Conservation (phyloP, 2,113 vertebrate species). For the Aldabrachelys gigantea region DNA sequence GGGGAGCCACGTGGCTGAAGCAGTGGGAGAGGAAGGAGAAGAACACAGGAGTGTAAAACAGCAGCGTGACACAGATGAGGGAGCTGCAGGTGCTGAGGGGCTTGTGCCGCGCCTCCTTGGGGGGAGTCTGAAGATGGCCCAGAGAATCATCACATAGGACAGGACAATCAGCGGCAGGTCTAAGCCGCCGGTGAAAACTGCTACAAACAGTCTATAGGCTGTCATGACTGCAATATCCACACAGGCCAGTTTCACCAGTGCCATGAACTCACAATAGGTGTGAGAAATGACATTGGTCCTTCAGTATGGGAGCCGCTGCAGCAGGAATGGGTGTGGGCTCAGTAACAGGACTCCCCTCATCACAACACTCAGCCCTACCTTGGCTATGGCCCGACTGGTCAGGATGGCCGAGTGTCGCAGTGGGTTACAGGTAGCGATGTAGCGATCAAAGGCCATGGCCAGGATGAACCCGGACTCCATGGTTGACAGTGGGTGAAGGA, state of each 20-base stretch:
- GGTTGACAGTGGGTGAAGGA: conserved; percentile 68
- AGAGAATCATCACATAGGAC: conserved; percentile 54
- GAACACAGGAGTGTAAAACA: conserved; percentile 56
- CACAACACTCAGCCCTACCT: conserved; percentile 25
- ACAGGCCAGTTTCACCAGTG: conserved; percentile 48
- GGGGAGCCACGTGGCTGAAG: conserved; percentile 46
- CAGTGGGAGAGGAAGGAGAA: conserved; percentile 65
- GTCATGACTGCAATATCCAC: conserved; percentile 43
- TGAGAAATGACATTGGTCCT: not conserved
- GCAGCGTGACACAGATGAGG: conserved; percentile 66
- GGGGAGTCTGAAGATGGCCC: conserved; percentile 34
- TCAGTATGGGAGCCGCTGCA: conserved; percentile 46
- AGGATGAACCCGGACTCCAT: conserved; percentile 31
- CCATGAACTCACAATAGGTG: conserved; percentile 68
- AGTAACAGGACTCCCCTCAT: conserved; percentile 36
- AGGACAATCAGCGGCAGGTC: conserved; percentile 62
- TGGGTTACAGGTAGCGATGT: conserved; percentile 67
- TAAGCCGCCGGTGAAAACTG: conserved; percentile 16
- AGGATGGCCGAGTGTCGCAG: conserved; percentile 52
- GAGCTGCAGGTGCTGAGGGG: conserved; percentile 68
- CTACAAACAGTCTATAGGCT: conserved; percentile 44
- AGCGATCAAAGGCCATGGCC: conserved; percentile 71
- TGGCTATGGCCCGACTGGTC: conserved; percentile 20
- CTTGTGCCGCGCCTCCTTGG: conserved; percentile 46
- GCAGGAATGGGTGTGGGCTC: conserved; percentile 57